These are phyloP conservation scores for Penaeus vannamei DNA, from an alignment of 1,140 invertebrate genomes.

Conservation along the genomic window DNA sequence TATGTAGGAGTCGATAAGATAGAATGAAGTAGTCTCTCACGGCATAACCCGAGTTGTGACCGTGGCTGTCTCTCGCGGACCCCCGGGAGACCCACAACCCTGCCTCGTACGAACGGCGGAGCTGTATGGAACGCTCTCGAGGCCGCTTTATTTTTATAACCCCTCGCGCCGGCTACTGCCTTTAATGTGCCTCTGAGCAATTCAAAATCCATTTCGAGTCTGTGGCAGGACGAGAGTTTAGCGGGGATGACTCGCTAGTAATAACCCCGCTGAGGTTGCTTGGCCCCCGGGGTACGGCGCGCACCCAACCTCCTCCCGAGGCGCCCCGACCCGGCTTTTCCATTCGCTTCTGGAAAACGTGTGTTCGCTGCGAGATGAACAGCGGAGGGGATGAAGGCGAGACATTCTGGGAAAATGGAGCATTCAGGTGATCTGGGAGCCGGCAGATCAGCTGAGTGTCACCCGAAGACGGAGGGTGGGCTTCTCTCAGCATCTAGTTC, in stretches of 20 bases:
- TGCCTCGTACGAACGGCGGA: too few species aligned
- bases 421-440: slow-evolving; percentile 16
- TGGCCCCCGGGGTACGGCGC: too few species aligned
- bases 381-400: slow-evolving; percentile 27
- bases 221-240: slow-evolving; percentile 25
- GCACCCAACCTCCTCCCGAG: too few species aligned
- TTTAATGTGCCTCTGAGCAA: slow-evolving; percentile 37
- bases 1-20: slow-evolving; percentile 53
- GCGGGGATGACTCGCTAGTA: background rate
- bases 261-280: background rate
- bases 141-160: slow-evolving; percentile 41
- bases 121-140: slow-evolving; percentile 3
- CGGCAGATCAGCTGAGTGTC: slow-evolving; percentile 50
- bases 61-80: too few species aligned
- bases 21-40: slow-evolving; percentile 51
- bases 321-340: background rate
- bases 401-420: slow-evolving; percentile 48
- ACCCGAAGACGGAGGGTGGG: slow-evolving; percentile 26
- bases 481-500: slow-evolving; percentile 43
- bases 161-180: slow-evolving; percentile 31
- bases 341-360: slow-evolving; percentile 24
- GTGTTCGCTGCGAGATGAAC: slow-evolving; percentile 42
- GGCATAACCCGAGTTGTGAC: background rate
- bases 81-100: background rate
- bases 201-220: slow-evolving; percentile 45